Evolutionary conservation across 2,113 vertebrate genomes (phyloP).

Genomic region (Phylloscopus whistleri): DNA sequence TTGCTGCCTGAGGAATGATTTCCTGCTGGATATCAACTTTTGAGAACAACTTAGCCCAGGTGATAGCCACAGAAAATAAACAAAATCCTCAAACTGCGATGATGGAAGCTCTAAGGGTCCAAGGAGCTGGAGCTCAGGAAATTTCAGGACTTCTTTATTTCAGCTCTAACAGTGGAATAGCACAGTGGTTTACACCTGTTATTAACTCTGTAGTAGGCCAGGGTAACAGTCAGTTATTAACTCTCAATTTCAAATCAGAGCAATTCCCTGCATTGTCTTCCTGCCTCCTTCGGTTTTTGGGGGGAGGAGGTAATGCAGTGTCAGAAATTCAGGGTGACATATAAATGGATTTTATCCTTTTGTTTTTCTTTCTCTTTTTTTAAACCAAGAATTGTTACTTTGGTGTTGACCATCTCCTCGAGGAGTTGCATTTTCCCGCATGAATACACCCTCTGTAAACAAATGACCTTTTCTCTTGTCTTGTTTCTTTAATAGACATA

Average conservation of each 20-base stretch:
- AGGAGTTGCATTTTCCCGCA: not conserved
- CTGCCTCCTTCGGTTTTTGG: not conserved
- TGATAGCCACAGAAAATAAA: not conserved
- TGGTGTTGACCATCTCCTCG: not conserved
- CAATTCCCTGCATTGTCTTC: not conserved
- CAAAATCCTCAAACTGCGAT: not conserved
- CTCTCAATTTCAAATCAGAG: not conserved
- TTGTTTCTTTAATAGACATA: not conserved
- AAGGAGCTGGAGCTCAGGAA: not conserved
- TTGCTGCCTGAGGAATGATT: not conserved
- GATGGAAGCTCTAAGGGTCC: not conserved
- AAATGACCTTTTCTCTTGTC: not conserved
- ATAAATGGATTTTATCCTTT: not conserved
- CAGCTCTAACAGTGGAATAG: not conserved
- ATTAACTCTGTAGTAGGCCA: constrained; percentile 7
- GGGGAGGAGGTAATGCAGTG: not conserved
- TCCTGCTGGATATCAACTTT: constrained; percentile 14
- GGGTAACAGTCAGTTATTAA: not conserved
- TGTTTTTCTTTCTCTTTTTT: no score
- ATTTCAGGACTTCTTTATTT: constrained; percentile 8
- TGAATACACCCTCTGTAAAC: not conserved
- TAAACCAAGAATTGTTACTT: not conserved
- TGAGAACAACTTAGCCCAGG: not conserved
- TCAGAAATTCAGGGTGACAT: not conserved
- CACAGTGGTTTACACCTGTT: not conserved